Percentiles rank a stretch among this genome's conserved stretches.
phyloP scores from a whole-genome alignment of 2,888 invertebrate species.

The Meganola albula region DNA sequence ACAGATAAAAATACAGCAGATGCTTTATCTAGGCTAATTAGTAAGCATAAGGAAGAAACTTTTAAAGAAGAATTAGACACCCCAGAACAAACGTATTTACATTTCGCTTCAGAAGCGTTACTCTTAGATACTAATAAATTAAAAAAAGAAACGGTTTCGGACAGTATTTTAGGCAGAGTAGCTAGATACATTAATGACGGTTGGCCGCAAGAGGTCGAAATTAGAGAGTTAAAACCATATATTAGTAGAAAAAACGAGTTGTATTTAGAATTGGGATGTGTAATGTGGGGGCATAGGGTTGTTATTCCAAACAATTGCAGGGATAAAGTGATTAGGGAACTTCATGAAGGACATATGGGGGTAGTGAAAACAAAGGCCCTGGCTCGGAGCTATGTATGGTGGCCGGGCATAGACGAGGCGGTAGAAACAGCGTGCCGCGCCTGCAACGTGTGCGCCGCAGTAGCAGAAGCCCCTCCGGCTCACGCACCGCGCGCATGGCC shows the following conservation, averaged over 20 bases:
- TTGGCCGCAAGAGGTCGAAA: constrained; percentile 2
- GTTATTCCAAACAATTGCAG: constrained; percentile 5
- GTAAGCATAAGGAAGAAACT: background rate
- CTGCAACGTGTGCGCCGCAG: constrained; percentile 8
- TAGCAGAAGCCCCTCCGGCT: constrained; percentile 19
- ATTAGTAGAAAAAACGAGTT: constrained; percentile 1
- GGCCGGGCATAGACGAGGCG: constrained; percentile 26
- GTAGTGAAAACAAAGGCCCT: constrained; percentile 16
- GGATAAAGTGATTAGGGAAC: constrained; percentile 1
- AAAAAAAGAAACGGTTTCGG: background rate
- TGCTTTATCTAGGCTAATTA: background rate
- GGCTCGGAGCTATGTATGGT: constrained; percentile 17
- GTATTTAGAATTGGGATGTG: constrained; percentile 4
- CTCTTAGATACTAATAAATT: background rate
- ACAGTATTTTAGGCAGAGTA: background rate
- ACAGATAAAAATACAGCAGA: background rate
- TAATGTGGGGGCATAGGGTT: constrained; percentile 11
- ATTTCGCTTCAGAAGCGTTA: background rate
- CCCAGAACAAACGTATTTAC: constrained; percentile 2
- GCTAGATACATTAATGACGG: constrained; percentile 5
- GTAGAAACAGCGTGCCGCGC: constrained; percentile 7
- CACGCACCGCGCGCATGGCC: constrained; percentile 10
- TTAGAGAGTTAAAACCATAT: constrained; percentile 2
- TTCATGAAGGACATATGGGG: constrained; percentile 16
- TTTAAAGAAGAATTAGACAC: background rate